A percentile compares a stretch with the other conserved stretches of the same genome.
These are phyloP conservation scores for Ornithoptera alexandrae DNA, from an alignment of 2,888 invertebrate genomes.

Conservation along the genomic window DNA sequence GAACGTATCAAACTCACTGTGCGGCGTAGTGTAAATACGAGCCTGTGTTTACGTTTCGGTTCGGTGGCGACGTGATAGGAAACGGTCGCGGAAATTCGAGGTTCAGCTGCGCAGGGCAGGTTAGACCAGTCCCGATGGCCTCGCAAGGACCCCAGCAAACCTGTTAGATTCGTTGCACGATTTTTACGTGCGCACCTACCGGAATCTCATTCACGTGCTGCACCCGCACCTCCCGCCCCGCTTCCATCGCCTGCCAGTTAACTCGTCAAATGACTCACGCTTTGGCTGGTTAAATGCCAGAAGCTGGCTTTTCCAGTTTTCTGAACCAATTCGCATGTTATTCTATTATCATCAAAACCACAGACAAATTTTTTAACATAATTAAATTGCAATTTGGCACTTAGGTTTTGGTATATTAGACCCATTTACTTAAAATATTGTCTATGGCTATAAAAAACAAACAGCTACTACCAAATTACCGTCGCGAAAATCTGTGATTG, in stretches of 20 bases:
- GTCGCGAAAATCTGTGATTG: no score
- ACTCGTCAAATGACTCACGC: conserved; percentile 79
- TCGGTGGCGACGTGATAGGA: conserved; percentile 69
- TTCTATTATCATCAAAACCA: conserved; percentile 58
- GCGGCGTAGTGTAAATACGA: conserved; percentile 46
- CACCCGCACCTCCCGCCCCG: conserved; percentile 59
- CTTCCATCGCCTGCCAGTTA: conserved; percentile 65
- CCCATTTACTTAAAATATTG: no score
- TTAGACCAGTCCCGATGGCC: conserved; percentile 80
- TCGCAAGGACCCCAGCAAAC: conserved; percentile 79
- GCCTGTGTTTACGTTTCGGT: conserved; percentile 48
- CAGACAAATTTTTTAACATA: conserved; percentile 31
- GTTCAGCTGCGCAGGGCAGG: conserved; percentile 76
- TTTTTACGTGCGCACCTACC: conserved; percentile 80
- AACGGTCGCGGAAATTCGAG: conserved; percentile 72
- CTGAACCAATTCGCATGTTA: conserved; percentile 68
- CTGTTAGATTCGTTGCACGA: conserved; percentile 81
- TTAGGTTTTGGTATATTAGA: no score
- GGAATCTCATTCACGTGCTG: conserved; percentile 77
- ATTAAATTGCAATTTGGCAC: background rate
- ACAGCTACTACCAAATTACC: no score
- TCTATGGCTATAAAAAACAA: no score
- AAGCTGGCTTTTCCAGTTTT: conserved; percentile 78
- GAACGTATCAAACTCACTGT: conserved; percentile 16
- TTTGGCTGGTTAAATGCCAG: conserved; percentile 73